These are phyloP conservation scores for Pygmarrhopalites habei DNA, from an alignment of 1,140 invertebrate species.

Conservation along the genomic window DNA sequence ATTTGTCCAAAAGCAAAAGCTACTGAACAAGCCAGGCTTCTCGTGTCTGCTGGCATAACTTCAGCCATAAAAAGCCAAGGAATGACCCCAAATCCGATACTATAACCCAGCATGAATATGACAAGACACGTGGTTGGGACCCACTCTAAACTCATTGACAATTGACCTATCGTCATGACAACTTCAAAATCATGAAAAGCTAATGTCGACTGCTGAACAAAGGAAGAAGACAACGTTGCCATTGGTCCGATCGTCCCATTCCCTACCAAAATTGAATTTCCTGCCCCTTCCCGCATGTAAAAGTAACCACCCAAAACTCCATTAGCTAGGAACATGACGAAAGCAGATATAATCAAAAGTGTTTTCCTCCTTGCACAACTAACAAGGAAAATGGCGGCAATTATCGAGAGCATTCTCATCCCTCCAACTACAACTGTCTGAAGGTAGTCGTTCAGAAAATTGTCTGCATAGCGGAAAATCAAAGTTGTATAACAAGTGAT, in stretches of 20 bases:
- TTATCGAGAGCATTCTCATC: slow-evolving; percentile 35
- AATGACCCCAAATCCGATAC: slow-evolving; percentile 42
- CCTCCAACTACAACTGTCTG: slow-evolving; percentile 37
- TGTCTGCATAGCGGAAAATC: slow-evolving; percentile 48
- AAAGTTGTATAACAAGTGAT: slow-evolving; percentile 64
- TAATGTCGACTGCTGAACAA: too few species aligned
- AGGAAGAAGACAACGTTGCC: background rate
- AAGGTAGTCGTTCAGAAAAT: slow-evolving; percentile 37
- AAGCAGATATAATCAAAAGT: slow-evolving; percentile 39
- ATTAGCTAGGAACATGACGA: slow-evolving; percentile 34
- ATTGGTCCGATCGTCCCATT: background rate
- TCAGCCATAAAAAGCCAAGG: slow-evolving; percentile 38
- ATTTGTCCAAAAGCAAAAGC: slow-evolving; percentile 21
- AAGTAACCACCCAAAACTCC: slow-evolving; percentile 39
- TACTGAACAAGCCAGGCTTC: slow-evolving; percentile 20
- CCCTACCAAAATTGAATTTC: background rate
- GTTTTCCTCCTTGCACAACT: slow-evolving; percentile 45
- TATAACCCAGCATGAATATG: slow-evolving; percentile 36
- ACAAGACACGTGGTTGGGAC: slow-evolving; percentile 38
- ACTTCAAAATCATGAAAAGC: slow-evolving; percentile 1
- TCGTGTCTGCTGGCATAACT: slow-evolving; percentile 26
- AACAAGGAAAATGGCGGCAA: slow-evolving; percentile 41
- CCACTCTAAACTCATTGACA: slow-evolving; percentile 40
- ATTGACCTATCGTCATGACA: too few species aligned
- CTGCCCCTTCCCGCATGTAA: slow-evolving; percentile 32